These are phyloP conservation scores for Irena cyanogastra DNA, from an alignment of 2,113 vertebrate species.

Conservation along the genomic window DNA sequence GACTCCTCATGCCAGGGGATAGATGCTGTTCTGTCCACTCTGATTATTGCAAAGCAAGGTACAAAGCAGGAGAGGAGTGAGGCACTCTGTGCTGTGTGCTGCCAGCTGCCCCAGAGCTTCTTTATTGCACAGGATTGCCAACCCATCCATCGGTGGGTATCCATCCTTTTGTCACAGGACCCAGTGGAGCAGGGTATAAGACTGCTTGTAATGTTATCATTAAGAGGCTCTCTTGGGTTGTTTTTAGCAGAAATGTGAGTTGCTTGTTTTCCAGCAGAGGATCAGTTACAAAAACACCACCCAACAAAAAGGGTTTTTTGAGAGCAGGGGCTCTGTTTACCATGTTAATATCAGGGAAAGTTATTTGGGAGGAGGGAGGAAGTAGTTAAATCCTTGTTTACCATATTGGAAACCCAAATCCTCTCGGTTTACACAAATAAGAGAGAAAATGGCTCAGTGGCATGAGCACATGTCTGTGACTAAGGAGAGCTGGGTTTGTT, in stretches of 20 bases:
- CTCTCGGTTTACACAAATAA: not conserved
- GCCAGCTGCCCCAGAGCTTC: not conserved
- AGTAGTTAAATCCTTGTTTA: slow-evolving; percentile 39
- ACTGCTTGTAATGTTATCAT: not conserved
- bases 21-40: not conserved
- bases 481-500: not conserved
- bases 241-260: not conserved
- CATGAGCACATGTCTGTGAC: not conserved
- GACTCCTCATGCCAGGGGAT: not conserved
- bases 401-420: not conserved
- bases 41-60: not conserved
- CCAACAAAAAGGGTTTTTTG: not conserved
- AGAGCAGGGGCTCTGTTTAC: not conserved
- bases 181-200: not conserved
- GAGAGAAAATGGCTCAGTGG: not conserved
- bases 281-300: not conserved
- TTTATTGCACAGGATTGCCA: not conserved
- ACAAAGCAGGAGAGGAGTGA: not conserved
- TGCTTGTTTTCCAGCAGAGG: not conserved
- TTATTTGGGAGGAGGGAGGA: not conserved
- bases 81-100: not conserved
- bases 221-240: not conserved
- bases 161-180: not conserved
- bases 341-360: not conserved
- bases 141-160: not conserved